Conservation (phyloP, 2,888 invertebrate species). For the Zygaena filipendulae region DNA sequence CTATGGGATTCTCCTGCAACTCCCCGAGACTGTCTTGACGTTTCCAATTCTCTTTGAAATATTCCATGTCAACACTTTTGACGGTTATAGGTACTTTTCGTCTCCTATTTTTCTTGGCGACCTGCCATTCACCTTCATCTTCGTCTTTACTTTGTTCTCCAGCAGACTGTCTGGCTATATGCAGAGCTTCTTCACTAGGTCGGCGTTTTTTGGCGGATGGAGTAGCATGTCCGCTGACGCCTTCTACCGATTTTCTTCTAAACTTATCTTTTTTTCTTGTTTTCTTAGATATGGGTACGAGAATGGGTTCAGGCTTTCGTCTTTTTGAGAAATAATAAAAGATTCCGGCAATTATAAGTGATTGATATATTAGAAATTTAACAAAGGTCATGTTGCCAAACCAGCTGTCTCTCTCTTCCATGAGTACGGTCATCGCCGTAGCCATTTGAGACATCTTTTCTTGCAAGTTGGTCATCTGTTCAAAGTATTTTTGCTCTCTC, state of each 20-base stretch:
- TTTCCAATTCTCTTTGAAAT: conserved; percentile 31
- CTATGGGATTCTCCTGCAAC: conserved; percentile 59
- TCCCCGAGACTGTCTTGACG: conserved; percentile 43
- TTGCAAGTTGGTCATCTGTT: conserved; percentile 77
- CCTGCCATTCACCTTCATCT: conserved; percentile 55
- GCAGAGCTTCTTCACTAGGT: conserved; percentile 80
- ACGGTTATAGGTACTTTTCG: conserved; percentile 55
- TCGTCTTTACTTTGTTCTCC: conserved; percentile 66
- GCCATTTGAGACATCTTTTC: conserved; percentile 74
- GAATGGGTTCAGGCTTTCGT: conserved; percentile 38
- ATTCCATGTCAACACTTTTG: conserved; percentile 44
- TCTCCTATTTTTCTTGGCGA: conserved; percentile 55
- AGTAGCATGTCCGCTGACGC: conserved; percentile 62
- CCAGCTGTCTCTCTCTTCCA: conserved; percentile 74
- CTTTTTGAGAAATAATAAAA: conserved; percentile 61
- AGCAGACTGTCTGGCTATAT: conserved; percentile 68
- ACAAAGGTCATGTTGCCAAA: conserved; percentile 68
- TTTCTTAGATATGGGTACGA: conserved; percentile 36
- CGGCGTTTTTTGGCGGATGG: conserved; percentile 71
- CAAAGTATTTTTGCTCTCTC: conserved; percentile 81
- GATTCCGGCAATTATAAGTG: conserved; percentile 53
- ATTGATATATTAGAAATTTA: conserved; percentile 60
- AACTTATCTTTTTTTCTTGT: conserved; percentile 44
- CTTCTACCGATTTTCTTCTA: conserved; percentile 75
- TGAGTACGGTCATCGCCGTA: conserved; percentile 66